A percentile compares a stretch with the other conserved stretches of the same genome.
Evolutionary conservation across 92 coral and sea anemone species (phyloP).

Genomic region (Anthopleura xanthogrammica): DNA sequence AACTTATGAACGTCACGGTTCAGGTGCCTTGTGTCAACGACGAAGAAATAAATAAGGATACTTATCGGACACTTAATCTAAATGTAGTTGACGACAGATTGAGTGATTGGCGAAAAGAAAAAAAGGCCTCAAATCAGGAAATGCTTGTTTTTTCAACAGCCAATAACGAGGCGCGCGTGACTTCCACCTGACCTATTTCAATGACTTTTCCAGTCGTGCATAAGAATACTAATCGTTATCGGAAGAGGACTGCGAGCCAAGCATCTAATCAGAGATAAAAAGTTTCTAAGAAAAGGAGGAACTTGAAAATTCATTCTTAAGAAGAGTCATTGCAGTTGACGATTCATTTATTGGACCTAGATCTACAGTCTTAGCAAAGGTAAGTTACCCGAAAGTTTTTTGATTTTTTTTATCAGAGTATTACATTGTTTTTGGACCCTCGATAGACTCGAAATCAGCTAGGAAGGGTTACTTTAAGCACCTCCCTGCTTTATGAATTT

Average conservation of each 20-base stretch:
- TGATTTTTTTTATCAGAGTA: background rate
- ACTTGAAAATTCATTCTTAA: background rate
- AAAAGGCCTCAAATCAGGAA: background rate
- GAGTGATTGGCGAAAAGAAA: background rate
- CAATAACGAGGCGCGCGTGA: background rate
- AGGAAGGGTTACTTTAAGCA: background rate
- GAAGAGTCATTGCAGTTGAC: background rate
- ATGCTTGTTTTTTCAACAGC: background rate
- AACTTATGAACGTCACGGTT: no score
- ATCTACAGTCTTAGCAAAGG: background rate
- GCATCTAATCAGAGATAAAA: background rate
- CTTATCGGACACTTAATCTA: no score
- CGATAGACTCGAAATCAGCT: background rate
- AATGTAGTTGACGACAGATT: background rate
- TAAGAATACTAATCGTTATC: background rate
- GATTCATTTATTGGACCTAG: background rate
- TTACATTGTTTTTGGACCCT: background rate
- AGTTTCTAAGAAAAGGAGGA: background rate
- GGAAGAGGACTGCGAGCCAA: background rate
- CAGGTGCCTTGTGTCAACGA: no score
- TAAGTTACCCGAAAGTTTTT: background rate
- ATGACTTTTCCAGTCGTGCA: background rate
- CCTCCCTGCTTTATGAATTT: background rate
- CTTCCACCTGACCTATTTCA: background rate
- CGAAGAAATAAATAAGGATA: no score